Conservation (phyloP, 2,797 vertebrate genomes). For the Microctenopoma stevenorrisi region DNA sequence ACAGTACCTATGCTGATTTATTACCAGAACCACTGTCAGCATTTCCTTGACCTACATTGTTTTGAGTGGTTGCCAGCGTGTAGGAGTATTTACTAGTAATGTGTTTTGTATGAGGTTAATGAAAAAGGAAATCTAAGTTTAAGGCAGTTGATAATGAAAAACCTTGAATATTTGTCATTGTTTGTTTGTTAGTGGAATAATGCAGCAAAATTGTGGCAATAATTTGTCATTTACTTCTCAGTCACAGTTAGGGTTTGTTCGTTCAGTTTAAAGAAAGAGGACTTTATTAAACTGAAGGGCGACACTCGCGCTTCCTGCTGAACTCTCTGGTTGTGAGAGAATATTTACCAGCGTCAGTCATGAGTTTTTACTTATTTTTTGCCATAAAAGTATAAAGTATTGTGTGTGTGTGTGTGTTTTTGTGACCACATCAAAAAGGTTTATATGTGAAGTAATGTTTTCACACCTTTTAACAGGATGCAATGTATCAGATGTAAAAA, state of each 20-base stretch:
- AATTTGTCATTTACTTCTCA: not conserved
- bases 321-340: not conserved
- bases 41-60: slow-evolving; percentile 75
- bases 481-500: not conserved
- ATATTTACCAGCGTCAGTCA: not conserved
- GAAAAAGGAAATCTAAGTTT: not conserved
- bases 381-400: not conserved
- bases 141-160: not conserved
- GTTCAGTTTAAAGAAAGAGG: not conserved
- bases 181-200: not conserved
- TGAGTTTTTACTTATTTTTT: slow-evolving; percentile 4
- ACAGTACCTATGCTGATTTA: slow-evolving; percentile 31
- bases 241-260: too few relatives aligned
- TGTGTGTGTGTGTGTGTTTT: slow-evolving; percentile 1
- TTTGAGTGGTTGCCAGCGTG: slow-evolving; percentile 18
- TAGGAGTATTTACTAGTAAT: slow-evolving; percentile 13
- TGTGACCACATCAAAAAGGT: slow-evolving; percentile 15
- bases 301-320: not conserved
- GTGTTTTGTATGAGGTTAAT: slow-evolving; percentile 4
- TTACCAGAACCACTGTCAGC: slow-evolving; percentile 66
- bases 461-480: slow-evolving; percentile 37
- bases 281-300: not conserved
- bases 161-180: not conserved
- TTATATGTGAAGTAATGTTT: not conserved
- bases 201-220: not conserved